These are phyloP conservation scores for Galeopterus variegatus DNA, from an alignment of 2,113 vertebrate species.

Conservation along the genomic window DNA sequence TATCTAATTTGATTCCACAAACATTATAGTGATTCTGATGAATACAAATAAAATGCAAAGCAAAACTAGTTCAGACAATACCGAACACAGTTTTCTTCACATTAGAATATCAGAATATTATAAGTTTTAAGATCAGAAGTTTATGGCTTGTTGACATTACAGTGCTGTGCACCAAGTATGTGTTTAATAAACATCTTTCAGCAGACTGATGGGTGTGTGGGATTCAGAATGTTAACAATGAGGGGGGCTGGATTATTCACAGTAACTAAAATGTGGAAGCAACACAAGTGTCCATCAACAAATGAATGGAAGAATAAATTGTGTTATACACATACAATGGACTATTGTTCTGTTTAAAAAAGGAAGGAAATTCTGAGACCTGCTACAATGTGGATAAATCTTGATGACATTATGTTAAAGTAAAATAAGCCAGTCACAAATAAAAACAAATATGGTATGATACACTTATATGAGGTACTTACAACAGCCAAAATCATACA, in stretches of 20 bases:
- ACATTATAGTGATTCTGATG: neutral
- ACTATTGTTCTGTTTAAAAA: neutral
- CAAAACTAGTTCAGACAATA: neutral
- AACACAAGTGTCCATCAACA: neutral
- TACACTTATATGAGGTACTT: neutral
- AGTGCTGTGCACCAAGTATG: neutral
- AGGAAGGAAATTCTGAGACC: neutral
- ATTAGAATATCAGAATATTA: neutral
- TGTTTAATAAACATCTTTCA: neutral
- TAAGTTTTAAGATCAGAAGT: neutral
- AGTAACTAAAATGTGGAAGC: neutral
- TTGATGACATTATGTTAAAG: neutral
- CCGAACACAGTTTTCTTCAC: neutral
- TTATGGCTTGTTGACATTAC: neutral
- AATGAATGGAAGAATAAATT: neutral
- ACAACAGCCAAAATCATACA: neutral
- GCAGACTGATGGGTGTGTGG: neutral
- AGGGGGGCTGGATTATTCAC: neutral
- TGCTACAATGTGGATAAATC: neutral
- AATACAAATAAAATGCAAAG: slow-evolving; percentile 21
- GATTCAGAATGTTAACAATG: neutral
- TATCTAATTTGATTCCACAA: slow-evolving; percentile 15
- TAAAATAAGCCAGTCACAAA: neutral
- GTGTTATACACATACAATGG: no score
- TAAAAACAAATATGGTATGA: neutral